Conservation (phyloP, 1,140 invertebrate genomes). For the Drosophila truncata region DNA sequence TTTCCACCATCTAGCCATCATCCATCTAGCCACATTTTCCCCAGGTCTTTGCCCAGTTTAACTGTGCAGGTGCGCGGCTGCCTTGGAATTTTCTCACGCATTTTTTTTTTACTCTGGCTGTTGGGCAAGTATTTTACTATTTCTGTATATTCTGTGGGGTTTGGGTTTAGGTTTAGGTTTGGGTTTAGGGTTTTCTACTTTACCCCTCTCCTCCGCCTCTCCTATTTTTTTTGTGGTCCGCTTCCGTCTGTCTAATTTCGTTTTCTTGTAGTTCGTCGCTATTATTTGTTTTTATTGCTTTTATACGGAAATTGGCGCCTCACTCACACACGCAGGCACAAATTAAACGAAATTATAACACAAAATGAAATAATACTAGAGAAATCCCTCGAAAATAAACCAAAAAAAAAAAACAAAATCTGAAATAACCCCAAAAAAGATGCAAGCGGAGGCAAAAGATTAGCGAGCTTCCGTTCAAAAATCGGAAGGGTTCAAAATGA, state of each 20-base stretch:
- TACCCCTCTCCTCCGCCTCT: background rate
- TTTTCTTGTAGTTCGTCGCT: conserved; percentile 77
- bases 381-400: conserved; percentile 53
- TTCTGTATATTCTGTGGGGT: conserved; percentile 35
- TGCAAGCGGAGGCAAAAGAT: conserved; percentile 67
- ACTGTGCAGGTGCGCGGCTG: conserved; percentile 54
- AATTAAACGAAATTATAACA: conserved; percentile 74
- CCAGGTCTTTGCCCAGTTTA: conserved; percentile 13
- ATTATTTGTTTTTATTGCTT: conserved; percentile 84
- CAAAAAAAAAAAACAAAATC: conserved; percentile 5
- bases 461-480: conserved; percentile 71
- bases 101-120: conserved; percentile 42
- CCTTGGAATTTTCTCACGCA: conserved; percentile 75
- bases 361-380: conserved; percentile 50
- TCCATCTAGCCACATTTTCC: conserved; percentile 15
- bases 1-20: conserved; percentile 4
- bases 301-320: conserved; percentile 82
- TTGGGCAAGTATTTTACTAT: conserved; percentile 34
- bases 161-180: background rate
- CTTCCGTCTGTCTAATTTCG: conserved; percentile 80
- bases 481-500: conserved; percentile 11
- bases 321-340: conserved; percentile 20
- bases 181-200: conserved; percentile 13
- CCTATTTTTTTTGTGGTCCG: conserved; percentile 33
- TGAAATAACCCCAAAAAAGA: conserved; percentile 28